Base-by-base conservation (phyloP, 2,888 invertebrate species). In the Choristoneura rosaceana region DNA sequence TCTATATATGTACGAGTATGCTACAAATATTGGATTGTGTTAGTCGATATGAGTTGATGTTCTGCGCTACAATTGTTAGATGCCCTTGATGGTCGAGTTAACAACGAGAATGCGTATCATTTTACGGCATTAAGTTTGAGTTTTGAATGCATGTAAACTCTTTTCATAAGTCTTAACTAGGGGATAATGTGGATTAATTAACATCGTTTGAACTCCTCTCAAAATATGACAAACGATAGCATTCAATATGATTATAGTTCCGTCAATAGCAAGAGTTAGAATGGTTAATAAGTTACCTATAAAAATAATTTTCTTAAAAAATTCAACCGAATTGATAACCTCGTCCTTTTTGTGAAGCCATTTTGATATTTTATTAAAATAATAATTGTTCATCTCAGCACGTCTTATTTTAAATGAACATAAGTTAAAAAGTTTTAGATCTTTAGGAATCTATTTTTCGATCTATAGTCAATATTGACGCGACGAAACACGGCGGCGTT, bases 51-150 rank as follows among this genome's bases (percentile, higher is more conserved):
- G 17, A 0, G 17, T 17, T 17, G 52, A 15, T 17, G 52, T 52
- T 55, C 12, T 10, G 12, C 55, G 17, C 10, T 12, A 12, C 10
- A 4, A 14, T 55, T 55, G 25, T 25, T 41, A 25, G 15, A 17
- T 45, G 61, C 12, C 59, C 45, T 67, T 67, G 45, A 47, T 59
- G 67, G 34, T 60, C 34, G 17, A 34, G 15, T 67, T 59, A 45
- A 47, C 47, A 59, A 47, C 34, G 41, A 14, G 58, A 67, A 60
- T 59, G 33, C 15, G 33, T 55, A 25, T 55, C 25, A 55, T 55
- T 55, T 10, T 17, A 17, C 25, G 25, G 12, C 25, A 10, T 55
- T 25, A 38, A 60, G 3, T 15, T 17, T 41, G 38, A 10, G 41
- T 9, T 41, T 38, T 17, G 0, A 9, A 41, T 60, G 60, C 4